phyloP scores from a whole-genome alignment of 2,797 vertebrate species.

The Darevskia nairensis region DNA sequence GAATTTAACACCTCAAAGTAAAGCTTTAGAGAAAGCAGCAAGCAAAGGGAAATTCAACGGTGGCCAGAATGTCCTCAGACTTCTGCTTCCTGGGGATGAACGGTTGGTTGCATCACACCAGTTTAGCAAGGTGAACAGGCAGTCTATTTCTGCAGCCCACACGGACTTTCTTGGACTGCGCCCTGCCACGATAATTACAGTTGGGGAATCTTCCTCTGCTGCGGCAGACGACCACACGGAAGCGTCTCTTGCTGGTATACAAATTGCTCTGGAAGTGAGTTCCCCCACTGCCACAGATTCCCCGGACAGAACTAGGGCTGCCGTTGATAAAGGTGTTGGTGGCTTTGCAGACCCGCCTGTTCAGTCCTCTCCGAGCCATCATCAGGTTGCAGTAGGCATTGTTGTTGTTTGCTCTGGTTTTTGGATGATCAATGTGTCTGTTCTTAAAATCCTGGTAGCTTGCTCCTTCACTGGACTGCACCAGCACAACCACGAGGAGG shows the following conservation, averaged over 20 bases:
- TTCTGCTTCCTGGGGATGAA: neutral
- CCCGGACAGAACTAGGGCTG: rapidly evolving
- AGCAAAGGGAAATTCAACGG: neutral
- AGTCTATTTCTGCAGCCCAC: neutral
- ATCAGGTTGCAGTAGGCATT: neutral
- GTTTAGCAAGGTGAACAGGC: neutral
- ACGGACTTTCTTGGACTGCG: neutral
- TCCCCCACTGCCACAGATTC: neutral
- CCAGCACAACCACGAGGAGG: neutral
- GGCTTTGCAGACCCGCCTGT: rapidly evolving
- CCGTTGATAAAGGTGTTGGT: neutral
- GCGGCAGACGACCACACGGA: neutral
- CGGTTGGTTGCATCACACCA: neutral
- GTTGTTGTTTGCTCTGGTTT: neutral
- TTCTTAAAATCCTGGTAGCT: neutral
- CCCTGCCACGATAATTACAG: neutral
- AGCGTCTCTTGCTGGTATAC: neutral
- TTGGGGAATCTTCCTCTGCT: neutral
- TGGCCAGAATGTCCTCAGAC: neutral
- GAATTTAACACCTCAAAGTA: neutral
- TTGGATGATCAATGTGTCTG: neutral
- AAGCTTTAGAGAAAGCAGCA: neutral
- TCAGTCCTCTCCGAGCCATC: neutral
- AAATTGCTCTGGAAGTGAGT: rapidly evolving
- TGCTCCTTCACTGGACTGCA: neutral